phyloP scores from a whole-genome alignment of 2,113 vertebrate species.

The Hipposideros armiger region DNA sequence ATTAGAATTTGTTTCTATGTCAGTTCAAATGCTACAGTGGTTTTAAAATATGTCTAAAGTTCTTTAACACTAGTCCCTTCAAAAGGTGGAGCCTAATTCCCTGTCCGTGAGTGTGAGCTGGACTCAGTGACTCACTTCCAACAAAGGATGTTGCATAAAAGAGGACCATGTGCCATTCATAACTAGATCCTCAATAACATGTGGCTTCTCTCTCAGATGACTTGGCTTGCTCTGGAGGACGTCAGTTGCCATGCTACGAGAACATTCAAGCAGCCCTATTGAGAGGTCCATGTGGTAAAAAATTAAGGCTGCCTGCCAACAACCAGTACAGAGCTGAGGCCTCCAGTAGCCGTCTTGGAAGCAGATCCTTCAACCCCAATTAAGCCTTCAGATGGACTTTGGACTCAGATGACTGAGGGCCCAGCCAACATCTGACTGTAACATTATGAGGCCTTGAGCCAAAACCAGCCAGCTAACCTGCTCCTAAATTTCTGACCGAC shows the following conservation, averaged over 20 bases:
- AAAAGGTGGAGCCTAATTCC: not conserved
- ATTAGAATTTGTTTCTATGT: not conserved
- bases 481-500: not conserved
- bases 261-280: not conserved
- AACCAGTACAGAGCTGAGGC: not conserved
- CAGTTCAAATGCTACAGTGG: not conserved
- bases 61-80: not conserved
- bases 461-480: not conserved
- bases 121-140: not conserved
- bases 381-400: not conserved
- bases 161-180: not conserved
- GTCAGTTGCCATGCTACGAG: not conserved
- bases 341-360: not conserved
- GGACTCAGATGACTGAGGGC: not conserved
- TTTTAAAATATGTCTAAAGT: not conserved
- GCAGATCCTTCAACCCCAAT: not conserved
- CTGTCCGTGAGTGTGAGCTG: not conserved
- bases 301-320: not conserved
- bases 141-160: not conserved
- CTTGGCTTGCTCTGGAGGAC: not conserved
- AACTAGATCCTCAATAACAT: not conserved
- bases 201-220: not conserved
- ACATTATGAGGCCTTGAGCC: not conserved
- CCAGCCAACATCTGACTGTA: not conserved
- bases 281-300: not conserved